These are phyloP conservation scores for Pachypsylla venusta DNA, from an alignment of 1,140 invertebrate species.

Conservation along the genomic window DNA sequence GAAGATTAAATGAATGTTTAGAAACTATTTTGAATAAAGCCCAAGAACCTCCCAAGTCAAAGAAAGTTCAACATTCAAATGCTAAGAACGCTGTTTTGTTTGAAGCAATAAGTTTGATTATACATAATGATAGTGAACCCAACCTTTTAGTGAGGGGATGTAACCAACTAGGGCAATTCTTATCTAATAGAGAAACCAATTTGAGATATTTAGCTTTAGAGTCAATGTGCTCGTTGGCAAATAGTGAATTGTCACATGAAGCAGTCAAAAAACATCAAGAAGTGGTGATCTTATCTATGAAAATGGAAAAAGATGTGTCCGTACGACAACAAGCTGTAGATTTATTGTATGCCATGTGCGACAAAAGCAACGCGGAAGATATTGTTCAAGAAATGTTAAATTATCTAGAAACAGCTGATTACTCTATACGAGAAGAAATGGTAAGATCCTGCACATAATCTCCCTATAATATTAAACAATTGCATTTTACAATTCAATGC, in stretches of 20 bases:
- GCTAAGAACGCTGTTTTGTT: constrained; percentile 99
- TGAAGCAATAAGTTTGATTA: constrained; percentile 98
- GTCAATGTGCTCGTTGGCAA: constrained; percentile 98
- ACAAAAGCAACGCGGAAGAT: constrained; percentile 97
- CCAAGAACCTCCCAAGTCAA: constrained; percentile 98
- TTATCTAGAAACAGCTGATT: constrained; percentile 98
- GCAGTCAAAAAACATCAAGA: constrained; percentile 99
- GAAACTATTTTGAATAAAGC: constrained; percentile 99
- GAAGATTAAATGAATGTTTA: constrained; percentile 91
- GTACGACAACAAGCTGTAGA: constrained; percentile 97
- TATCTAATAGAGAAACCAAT: constrained; percentile 98
- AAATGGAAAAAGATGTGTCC: constrained; percentile 98
- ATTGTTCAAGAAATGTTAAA: constrained; percentile 99
- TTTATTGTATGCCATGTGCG: constrained; percentile 99
- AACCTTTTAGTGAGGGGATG: constrained; percentile 94
- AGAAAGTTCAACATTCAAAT: constrained; percentile 99
- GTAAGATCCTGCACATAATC: no score
- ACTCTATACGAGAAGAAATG: constrained; percentile 99
- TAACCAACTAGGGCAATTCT: constrained; percentile 96
- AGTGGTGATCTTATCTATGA: constrained; percentile 97
- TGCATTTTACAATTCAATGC: no score
- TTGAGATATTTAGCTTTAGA: constrained; percentile 94
- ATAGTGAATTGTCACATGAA: constrained; percentile 98
- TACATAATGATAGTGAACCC: constrained; percentile 98
- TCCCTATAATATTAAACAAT: no score